These are phyloP conservation scores for Drosophila triauraria DNA, from an alignment of 1,140 invertebrate genomes.

Conservation along the genomic window DNA sequence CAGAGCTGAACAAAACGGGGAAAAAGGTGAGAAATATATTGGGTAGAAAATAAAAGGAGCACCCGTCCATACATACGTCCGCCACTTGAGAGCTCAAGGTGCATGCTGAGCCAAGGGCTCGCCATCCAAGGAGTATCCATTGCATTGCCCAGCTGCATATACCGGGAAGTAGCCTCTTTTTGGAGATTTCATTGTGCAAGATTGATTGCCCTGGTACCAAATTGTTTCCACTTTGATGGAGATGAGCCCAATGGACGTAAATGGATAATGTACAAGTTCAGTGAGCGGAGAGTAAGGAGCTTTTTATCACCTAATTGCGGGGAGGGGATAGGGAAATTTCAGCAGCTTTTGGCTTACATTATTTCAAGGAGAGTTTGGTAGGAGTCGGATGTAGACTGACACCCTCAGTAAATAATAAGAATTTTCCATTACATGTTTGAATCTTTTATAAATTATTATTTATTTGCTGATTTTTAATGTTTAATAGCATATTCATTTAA, in stretches of 20 bases:
- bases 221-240: slow-evolving; percentile 45
- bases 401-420: neutral
- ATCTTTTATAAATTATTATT: neutral
- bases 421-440: too few relatives aligned
- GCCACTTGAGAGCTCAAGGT: slow-evolving; percentile 58
- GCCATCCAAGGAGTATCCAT: slow-evolving; percentile 26
- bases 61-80: slow-evolving; percentile 9
- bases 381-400: neutral
- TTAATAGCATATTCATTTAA: neutral
- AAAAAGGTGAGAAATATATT: slow-evolving; percentile 46
- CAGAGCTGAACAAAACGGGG: slow-evolving; percentile 49
- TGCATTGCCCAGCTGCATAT: slow-evolving; percentile 39
- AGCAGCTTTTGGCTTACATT: slow-evolving; percentile 3
- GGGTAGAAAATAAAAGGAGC: slow-evolving; percentile 36
- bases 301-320: slow-evolving; percentile 8
- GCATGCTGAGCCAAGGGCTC: slow-evolving; percentile 44
- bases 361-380: neutral
- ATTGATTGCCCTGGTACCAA: slow-evolving; percentile 55
- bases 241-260: slow-evolving; percentile 31
- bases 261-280: slow-evolving; percentile 17
- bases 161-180: slow-evolving; percentile 37
- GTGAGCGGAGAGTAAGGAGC: neutral
- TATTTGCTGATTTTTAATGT: neutral
- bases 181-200: slow-evolving; percentile 34
- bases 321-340: neutral